These are phyloP conservation scores for Drosophila teissieri DNA, from an alignment of 1,140 invertebrate species.

Conservation along the genomic window DNA sequence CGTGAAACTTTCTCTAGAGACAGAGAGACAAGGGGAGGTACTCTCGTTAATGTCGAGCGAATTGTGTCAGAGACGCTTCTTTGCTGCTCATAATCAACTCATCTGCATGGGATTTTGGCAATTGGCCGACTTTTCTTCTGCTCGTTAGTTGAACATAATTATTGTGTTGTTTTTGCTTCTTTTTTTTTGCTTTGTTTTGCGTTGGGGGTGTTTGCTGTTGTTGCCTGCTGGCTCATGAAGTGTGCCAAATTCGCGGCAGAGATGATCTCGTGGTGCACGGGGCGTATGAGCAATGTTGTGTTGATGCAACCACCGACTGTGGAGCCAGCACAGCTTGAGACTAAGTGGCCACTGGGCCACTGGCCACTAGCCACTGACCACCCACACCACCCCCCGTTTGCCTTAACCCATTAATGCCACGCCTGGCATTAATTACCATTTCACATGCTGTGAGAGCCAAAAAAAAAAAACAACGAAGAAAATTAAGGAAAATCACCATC, in stretches of 20 bases:
- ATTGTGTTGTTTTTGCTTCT: slow-evolving; percentile 29
- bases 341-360: slow-evolving; percentile 63
- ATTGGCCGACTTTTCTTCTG: slow-evolving; percentile 74
- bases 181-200: too few species aligned
- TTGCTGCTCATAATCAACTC: slow-evolving; percentile 71
- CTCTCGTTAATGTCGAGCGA: slow-evolving; percentile 45
- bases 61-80: slow-evolving; percentile 40
- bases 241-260: slow-evolving; percentile 67
- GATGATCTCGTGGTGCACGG: slow-evolving; percentile 50
- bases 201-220: slow-evolving; percentile 58
- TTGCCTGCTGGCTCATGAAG: slow-evolving; percentile 44
- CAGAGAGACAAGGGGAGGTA: slow-evolving; percentile 12
- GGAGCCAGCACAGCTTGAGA: slow-evolving; percentile 71
- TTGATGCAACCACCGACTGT: slow-evolving; percentile 72
- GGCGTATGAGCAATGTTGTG: slow-evolving; percentile 74
- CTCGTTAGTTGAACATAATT: slow-evolving; percentile 66
- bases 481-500: slow-evolving; percentile 10
- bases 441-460: slow-evolving; percentile 79
- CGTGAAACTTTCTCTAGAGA: slow-evolving; percentile 54
- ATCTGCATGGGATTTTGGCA: slow-evolving; percentile 74
- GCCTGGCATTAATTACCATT: slow-evolving; percentile 73
- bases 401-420: slow-evolving; percentile 73
- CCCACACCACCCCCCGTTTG: neutral
- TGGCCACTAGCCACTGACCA: neutral
- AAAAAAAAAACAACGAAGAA: slow-evolving; percentile 21